phyloP scores from a whole-genome alignment of 1,140 invertebrate genomes.

The Caerostris darwini region DNA sequence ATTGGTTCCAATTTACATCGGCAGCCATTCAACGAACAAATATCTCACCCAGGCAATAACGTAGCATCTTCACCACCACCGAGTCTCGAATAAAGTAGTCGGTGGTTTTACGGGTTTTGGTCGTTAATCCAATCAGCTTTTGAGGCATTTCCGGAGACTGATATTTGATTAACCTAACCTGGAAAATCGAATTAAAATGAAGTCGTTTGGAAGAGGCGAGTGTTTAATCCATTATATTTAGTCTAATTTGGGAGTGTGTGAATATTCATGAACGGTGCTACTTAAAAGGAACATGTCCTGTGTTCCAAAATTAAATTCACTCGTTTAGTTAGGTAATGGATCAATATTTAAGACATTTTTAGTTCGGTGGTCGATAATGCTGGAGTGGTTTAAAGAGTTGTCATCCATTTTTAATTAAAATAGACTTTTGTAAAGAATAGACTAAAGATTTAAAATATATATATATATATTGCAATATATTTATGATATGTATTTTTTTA shows the following conservation, averaged over 20 bases:
- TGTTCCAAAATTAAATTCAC: slow-evolving; percentile 35
- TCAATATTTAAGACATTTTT: slow-evolving; percentile 40
- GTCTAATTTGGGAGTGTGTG: slow-evolving; percentile 12
- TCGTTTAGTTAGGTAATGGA: not conserved
- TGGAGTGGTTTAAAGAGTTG: not conserved
- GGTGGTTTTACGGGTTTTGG: slow-evolving; percentile 35
- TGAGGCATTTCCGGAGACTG: slow-evolving; percentile 25
- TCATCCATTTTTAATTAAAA: no score
- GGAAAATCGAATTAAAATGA: slow-evolving; percentile 71
- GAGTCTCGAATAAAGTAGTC: slow-evolving; percentile 47
- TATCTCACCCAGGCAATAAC: slow-evolving; percentile 9
- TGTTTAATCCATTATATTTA: slow-evolving; percentile 66
- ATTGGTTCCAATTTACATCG: not conserved
- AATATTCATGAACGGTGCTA: slow-evolving; percentile 60
- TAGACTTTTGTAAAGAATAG: no score
- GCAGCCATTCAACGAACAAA: not conserved
- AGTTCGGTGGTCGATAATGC: not conserved
- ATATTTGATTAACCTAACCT: slow-evolving; percentile 71
- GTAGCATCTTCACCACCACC: not conserved
- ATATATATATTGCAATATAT: no score
- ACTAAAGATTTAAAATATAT: no score
- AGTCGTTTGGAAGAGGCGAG: slow-evolving; percentile 38
- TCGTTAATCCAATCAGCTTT: slow-evolving; percentile 63
- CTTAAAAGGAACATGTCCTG: slow-evolving; percentile 6
- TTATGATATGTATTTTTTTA: no score